A percentile compares a stretch with the other conserved stretches of the same genome.
phyloP scores from a whole-genome alignment of 2,797 vertebrate species.

The Florisuga fusca region DNA sequence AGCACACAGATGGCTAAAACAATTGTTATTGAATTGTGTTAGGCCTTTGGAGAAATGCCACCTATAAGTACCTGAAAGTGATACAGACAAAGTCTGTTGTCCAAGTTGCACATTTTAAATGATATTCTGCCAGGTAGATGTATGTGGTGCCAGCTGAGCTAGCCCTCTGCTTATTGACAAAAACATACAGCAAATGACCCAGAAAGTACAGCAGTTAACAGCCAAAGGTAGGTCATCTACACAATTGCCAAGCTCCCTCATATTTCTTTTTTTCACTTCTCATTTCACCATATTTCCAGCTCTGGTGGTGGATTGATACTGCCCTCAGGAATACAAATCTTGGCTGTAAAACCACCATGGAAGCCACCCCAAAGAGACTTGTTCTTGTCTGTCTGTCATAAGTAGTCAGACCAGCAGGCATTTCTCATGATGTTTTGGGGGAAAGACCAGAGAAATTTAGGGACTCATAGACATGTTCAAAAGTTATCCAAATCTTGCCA shows the following conservation, averaged over 20 bases:
- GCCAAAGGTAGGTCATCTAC: not conserved
- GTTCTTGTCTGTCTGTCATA: not conserved
- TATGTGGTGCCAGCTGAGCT: not conserved
- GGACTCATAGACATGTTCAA: not conserved
- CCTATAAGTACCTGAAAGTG: conserved; percentile 1
- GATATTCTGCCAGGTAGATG: conserved; percentile 11
- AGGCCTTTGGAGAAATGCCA: conserved; percentile 27
- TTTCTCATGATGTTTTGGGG: not conserved
- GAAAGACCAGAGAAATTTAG: not conserved
- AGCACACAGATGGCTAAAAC: not conserved
- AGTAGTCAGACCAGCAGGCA: not conserved
- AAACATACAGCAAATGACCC: not conserved
- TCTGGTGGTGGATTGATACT: not conserved
- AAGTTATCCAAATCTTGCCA: not conserved
- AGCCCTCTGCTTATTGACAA: not conserved
- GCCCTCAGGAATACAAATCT: not conserved
- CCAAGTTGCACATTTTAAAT: conserved; percentile 31
- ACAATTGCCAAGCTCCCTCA: not conserved
- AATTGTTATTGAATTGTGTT: not conserved
- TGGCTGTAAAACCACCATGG: not conserved
- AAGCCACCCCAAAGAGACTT: not conserved
- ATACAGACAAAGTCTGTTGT: not conserved
- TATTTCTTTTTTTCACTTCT: not conserved
- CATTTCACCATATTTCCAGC: not conserved
- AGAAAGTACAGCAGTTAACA: not conserved